These are phyloP conservation scores for Onthophagus sagittarius DNA, from an alignment of 2,888 invertebrate genomes.

Conservation along the genomic window DNA sequence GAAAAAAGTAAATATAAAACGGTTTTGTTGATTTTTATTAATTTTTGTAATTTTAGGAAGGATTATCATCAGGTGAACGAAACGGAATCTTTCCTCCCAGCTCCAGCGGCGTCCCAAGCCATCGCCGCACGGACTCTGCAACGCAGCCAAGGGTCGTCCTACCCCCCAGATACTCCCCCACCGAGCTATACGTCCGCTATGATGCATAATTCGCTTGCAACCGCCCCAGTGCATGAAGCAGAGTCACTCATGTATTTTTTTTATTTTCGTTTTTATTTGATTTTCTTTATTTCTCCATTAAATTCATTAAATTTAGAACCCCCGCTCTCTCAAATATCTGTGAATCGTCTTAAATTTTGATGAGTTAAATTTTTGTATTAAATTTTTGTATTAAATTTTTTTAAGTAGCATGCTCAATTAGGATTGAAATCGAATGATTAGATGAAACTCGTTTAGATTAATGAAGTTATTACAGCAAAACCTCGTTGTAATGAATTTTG, in stretches of 20 bases:
- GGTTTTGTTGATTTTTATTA: background rate
- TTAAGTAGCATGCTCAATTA: too few relatives aligned
- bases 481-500: too few relatives aligned
- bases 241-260: conserved; percentile 43
- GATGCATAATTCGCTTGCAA: conserved; percentile 49
- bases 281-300: background rate
- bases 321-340: too few relatives aligned
- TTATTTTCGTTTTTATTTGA: too few relatives aligned
- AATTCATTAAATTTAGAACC: background rate
- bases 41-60: conserved; percentile 54
- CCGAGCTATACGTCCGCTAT: conserved; percentile 60
- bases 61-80: conserved; percentile 81
- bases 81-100: conserved; percentile 74
- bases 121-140: conserved; percentile 60
- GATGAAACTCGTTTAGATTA: too few relatives aligned
- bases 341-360: too few relatives aligned
- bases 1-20: conserved; percentile 66
- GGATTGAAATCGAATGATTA: too few relatives aligned
- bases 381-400: too few relatives aligned
- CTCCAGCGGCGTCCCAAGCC: conserved; percentile 57
- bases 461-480: too few relatives aligned
- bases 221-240: conserved; percentile 50
- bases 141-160: conserved; percentile 69
- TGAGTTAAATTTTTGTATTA: too few relatives aligned
- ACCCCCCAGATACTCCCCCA: conserved; percentile 56